Percentiles rank a stretch among this genome's conserved stretches.
Conservation (phyloP, 2,888 invertebrate species). For the Criorhina ranunculi region DNA sequence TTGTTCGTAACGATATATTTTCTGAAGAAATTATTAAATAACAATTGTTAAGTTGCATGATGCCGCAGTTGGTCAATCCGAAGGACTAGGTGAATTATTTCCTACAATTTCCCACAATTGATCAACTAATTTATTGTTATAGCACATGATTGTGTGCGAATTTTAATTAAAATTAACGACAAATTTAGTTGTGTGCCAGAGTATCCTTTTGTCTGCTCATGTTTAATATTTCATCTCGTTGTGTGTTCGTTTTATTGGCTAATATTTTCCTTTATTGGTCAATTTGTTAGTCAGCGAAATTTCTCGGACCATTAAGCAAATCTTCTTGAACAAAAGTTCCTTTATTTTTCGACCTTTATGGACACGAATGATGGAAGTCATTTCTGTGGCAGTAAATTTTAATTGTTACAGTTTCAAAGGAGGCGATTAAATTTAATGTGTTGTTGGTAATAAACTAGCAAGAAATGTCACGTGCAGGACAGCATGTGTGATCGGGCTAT, state of each 20-base stretch:
- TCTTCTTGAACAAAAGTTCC: background rate
- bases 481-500: constrained; percentile 7
- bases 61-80: background rate
- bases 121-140: constrained; percentile 1
- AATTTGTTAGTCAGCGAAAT: constrained; percentile 11
- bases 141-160: background rate
- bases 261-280: constrained; percentile 12
- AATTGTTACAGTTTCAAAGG: constrained; percentile 14
- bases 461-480: background rate
- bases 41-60: background rate
- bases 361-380: background rate
- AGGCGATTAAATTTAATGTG: constrained; percentile 14
- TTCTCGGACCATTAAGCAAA: constrained; percentile 4
- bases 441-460: background rate
- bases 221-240: background rate
- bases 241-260: constrained; percentile 7
- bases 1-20: constrained; percentile 8
- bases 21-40: constrained; percentile 5
- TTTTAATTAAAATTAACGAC: constrained; percentile 20
- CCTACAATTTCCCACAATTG: too few species aligned
- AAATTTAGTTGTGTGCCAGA: background rate
- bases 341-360: background rate
- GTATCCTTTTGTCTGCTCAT: background rate
- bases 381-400: constrained; percentile 10
- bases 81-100: constrained; percentile 1